These are phyloP conservation scores for Tauraco erythrolophus DNA, from an alignment of 2,113 vertebrate species.

Conservation along the genomic window DNA sequence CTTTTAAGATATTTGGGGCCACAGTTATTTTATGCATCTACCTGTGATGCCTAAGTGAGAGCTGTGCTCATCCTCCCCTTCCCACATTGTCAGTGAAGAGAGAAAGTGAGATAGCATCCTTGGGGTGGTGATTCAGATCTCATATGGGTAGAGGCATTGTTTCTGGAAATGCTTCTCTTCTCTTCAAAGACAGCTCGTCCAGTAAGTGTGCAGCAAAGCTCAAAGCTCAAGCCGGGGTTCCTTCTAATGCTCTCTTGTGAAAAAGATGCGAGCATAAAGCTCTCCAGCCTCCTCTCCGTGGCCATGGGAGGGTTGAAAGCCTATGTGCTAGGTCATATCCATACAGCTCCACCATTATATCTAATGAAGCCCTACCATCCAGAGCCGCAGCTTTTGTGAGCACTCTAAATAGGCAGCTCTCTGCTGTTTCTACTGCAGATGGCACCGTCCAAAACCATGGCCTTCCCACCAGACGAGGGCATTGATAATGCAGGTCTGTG, in stretches of 20 bases:
- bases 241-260: not conserved
- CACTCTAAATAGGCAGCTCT: not conserved
- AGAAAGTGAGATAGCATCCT: not conserved
- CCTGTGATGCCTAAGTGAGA: not conserved
- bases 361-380: not conserved
- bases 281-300: not conserved
- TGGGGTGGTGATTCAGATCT: not conserved
- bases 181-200: not conserved
- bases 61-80: not conserved
- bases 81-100: not conserved
- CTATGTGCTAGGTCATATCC: not conserved
- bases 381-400: not conserved
- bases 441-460: not conserved
- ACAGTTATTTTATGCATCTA: not conserved
- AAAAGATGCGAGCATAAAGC: fast-evolving
- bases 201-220: not conserved
- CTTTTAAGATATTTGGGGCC: not conserved
- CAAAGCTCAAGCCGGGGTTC: not conserved
- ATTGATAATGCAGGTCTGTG: not conserved
- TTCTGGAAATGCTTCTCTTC: not conserved
- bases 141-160: not conserved
- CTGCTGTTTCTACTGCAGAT: not conserved
- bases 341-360: fast-evolving
- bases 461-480: not conserved
- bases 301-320: not conserved